phyloP scores from a whole-genome alignment of 1,140 invertebrate species.

The Drosophila rufa region DNA sequence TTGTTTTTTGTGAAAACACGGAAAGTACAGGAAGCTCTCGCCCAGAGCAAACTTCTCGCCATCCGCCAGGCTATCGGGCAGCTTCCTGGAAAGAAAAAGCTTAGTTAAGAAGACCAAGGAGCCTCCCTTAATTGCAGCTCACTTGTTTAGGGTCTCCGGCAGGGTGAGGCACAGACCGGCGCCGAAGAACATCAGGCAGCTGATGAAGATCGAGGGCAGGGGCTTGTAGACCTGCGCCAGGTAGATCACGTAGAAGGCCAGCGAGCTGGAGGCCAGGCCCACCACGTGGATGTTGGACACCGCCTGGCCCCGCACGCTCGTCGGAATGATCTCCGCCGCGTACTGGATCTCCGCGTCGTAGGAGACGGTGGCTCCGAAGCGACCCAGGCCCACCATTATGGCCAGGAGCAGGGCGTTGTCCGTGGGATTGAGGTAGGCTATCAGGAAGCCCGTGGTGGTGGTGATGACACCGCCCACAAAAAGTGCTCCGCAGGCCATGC shows the following conservation, averaged over 20 bases:
- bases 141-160: constrained; percentile 87
- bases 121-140: neutral
- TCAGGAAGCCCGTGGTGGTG: constrained; percentile 62
- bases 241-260: constrained; percentile 81
- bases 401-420: constrained; percentile 67
- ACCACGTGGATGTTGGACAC: constrained; percentile 86
- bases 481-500: constrained; percentile 86
- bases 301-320: constrained; percentile 87
- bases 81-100: constrained; percentile 46
- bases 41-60: constrained; percentile 87
- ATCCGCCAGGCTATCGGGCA: constrained; percentile 87
- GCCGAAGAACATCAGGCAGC: constrained; percentile 86
- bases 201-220: constrained; percentile 86
- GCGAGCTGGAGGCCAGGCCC: constrained; percentile 85
- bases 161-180: constrained; percentile 86
- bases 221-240: constrained; percentile 86
- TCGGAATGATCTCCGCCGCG: constrained; percentile 89
- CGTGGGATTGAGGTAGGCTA: constrained; percentile 52
- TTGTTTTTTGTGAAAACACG: constrained; percentile 31
- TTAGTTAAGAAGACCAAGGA: too few relatives aligned
- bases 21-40: constrained; percentile 73
- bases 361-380: constrained; percentile 88
- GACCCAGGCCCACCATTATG: constrained; percentile 86
- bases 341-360: constrained; percentile 88
- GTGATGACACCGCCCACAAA: constrained; percentile 86